Percentiles rank a stretch among this genome's conserved stretches.
Conservation (phyloP, 2,797 vertebrate genomes). For the Tokudaia tokunoshimensis region DNA sequence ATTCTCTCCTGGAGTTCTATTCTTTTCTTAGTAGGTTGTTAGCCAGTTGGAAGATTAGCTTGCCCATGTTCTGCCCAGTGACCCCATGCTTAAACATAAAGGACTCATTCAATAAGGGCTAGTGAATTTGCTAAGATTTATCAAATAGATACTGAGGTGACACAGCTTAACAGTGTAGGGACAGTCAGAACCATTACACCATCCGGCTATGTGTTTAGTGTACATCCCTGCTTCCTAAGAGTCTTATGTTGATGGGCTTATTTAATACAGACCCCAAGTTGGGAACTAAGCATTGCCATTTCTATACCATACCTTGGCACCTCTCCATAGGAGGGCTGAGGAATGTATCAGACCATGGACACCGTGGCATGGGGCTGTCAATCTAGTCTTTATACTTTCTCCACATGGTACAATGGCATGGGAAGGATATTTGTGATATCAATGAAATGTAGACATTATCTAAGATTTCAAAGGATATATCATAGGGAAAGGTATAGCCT, state of each 20-base stretch:
- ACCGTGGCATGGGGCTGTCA: not conserved
- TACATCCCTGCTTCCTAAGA: not conserved
- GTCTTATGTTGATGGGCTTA: not conserved
- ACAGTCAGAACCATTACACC: not conserved
- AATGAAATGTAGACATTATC: constrained; percentile 21
- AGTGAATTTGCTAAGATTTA: not conserved
- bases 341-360: not conserved
- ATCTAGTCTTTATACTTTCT: no score
- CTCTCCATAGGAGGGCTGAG: not conserved
- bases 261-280: not conserved
- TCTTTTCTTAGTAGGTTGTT: not conserved
- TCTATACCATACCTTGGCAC: not conserved
- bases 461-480: not conserved
- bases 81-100: not conserved
- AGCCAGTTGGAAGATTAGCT: not conserved
- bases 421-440: not conserved
- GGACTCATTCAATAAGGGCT: not conserved
- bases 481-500: not conserved
- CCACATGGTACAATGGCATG: not conserved
- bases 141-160: not conserved
- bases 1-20: not conserved
- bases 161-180: not conserved
- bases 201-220: not conserved
- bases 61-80: not conserved
- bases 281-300: not conserved